Evolutionary conservation across 2,113 vertebrate genomes (phyloP).

Genomic region (Tupaia tana): DNA sequence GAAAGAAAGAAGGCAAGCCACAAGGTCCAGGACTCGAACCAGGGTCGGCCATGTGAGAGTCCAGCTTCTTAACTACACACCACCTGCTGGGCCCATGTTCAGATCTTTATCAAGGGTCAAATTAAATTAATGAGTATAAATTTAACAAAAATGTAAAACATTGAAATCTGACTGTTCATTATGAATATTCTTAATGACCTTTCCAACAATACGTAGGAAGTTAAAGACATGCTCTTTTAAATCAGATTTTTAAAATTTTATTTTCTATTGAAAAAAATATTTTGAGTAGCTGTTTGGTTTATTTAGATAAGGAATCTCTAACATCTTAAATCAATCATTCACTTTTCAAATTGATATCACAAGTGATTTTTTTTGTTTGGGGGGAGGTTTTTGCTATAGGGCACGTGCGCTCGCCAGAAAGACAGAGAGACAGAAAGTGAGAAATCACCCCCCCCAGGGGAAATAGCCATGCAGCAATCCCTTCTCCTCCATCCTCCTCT

Average conservation of each 20-base stretch:
- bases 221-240: background rate
- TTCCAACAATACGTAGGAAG: background rate
- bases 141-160: background rate
- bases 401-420: too few species aligned
- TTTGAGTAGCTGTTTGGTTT: background rate
- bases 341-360: constrained; percentile 36
- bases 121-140: constrained; percentile 24
- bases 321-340: background rate
- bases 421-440: too few species aligned
- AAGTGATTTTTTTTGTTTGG: background rate
- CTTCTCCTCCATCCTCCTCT: too few species aligned
- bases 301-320: background rate
- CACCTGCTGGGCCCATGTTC: background rate
- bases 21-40: too few species aligned
- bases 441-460: too few species aligned
- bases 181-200: background rate
- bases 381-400: too few species aligned
- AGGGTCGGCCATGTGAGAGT: too few species aligned
- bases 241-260: constrained; percentile 6
- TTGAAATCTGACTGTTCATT: background rate
- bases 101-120: constrained; percentile 18
- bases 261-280: constrained; percentile 46
- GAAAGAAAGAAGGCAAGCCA: too few species aligned
- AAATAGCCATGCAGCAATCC: too few species aligned
- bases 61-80: too few species aligned